Evolutionary conservation across 2,888 invertebrate species (phyloP), one percentile per base, ranked within the genome.

Genomic region (Apamea anceps): DNA sequence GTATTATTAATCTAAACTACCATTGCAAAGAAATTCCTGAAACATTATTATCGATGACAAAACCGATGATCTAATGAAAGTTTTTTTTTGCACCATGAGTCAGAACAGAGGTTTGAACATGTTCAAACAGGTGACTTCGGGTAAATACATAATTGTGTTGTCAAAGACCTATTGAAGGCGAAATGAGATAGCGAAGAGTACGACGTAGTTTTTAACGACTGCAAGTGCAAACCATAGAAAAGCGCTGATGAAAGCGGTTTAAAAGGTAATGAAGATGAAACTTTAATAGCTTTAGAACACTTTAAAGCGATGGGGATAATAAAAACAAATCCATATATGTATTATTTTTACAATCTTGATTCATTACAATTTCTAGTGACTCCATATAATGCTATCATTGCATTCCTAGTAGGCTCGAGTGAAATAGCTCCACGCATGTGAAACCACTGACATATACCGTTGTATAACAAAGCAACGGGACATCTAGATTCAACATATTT

Each of bases 1-100:
- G 6, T 28, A 60, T 57, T 15, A 12, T 63, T 72, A 65, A 57
- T 28, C 45, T 66, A 6, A 32, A 37, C n/a, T n/a, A 48, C 28
- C 12, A 48, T 51, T 32, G 42, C 28, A 32, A 63, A 68, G 3
- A 65, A 68, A 63, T 63, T 63, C 57, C 37, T 60, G 32, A 63
- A 72, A 72, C 25, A 72, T 73, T 83, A 60, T 51, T 65, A 73
- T 72, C 75, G 88, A 80, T 89, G 79, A 83, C 78, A 63, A 78
- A 81, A 72, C 15, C 45, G 80, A 86, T 89, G 88, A 88, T 84
- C 77, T 86, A 88, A 86, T 32, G 77, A 89, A 81, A 81, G 81
- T 80, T 42, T 18, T 74, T 78, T 72, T 85, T 77, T 42, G 63
- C 10, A 42, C 0, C 25, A 71, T 89, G 88, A 86, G 45, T 89